Evolutionary conservation across 2,797 vertebrate species (phyloP).

Genomic region (Hybognathus amarus): DNA sequence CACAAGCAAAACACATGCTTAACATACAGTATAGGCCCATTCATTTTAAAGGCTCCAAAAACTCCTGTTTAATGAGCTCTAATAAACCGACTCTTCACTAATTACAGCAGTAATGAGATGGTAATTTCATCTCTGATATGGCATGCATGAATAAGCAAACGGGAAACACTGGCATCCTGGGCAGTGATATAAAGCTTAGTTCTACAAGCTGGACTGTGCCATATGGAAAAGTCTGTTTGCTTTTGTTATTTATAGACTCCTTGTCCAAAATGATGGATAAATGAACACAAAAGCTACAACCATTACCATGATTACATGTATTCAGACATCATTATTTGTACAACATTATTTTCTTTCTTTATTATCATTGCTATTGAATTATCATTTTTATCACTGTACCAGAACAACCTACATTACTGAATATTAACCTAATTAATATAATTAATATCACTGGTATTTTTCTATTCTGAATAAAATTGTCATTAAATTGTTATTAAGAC

Average conservation of each 20-base stretch:
- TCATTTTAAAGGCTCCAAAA: slow-evolving; percentile 75
- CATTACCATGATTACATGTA: slow-evolving; percentile 22
- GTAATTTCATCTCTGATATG: slow-evolving; percentile 90
- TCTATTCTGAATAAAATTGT: slow-evolving; percentile 11
- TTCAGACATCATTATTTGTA: slow-evolving; percentile 24
- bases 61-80: slow-evolving; percentile 74
- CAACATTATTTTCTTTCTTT: slow-evolving; percentile 12
- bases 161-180: slow-evolving; percentile 67
- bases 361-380: slow-evolving; percentile 5
- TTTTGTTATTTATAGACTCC: slow-evolving; percentile 72
- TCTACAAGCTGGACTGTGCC: slow-evolving; percentile 67
- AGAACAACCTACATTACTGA: not conserved
- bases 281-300: slow-evolving; percentile 17
- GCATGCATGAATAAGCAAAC: slow-evolving; percentile 85
- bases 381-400: not conserved
- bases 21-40: slow-evolving; percentile 65
- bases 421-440: not conserved
- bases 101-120: slow-evolving; percentile 94
- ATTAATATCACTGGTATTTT: not conserved
- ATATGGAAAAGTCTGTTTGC: slow-evolving; percentile 72
- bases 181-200: slow-evolving; percentile 69
- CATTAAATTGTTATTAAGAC: not conserved
- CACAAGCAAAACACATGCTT: slow-evolving; percentile 46
- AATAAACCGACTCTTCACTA: slow-evolving; percentile 89
- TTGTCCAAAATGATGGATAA: slow-evolving; percentile 73